phyloP scores from a whole-genome alignment of 2,797 vertebrate species.

The Molossus molossus region DNA sequence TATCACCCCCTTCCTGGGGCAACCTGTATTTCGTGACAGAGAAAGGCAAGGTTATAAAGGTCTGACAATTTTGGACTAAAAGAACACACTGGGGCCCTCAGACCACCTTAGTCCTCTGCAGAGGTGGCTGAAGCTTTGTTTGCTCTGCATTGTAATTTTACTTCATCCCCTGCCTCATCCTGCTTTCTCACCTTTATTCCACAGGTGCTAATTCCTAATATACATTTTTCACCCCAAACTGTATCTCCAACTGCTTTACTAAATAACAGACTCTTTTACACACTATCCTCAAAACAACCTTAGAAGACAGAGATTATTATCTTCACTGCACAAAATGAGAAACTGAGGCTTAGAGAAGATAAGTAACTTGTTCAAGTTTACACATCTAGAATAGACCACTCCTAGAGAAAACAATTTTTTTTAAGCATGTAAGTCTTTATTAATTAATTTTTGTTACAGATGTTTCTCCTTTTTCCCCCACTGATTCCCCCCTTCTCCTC shows the following conservation, averaged over 20 bases:
- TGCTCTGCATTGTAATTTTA: not conserved
- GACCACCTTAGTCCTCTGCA: not conserved
- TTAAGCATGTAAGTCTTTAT: no score
- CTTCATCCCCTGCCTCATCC: not conserved
- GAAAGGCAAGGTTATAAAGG: not conserved
- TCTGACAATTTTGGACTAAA: not conserved
- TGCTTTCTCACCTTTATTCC: not conserved
- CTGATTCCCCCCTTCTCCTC: no score
- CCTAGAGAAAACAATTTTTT: constrained; percentile 34
- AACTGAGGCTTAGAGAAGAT: not conserved
- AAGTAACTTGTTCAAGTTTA: constrained; percentile 35
- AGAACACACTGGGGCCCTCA: not conserved
- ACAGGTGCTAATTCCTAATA: not conserved
- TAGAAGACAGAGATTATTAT: constrained; percentile 14
- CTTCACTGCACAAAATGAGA: constrained; percentile 12
- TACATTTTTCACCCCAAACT: constrained; percentile 11
- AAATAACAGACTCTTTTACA: not conserved
- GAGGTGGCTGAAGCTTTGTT: not conserved
- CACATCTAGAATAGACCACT: not conserved
- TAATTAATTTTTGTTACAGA: no score
- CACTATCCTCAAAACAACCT: not conserved
- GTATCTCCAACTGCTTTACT: constrained; percentile 10
- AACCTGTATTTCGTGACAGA: not conserved
- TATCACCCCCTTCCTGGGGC: not conserved
- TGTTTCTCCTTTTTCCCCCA: no score